These are phyloP conservation scores for Odocoileus virginianus DNA, from an alignment of 2,113 vertebrate species.

Conservation along the genomic window DNA sequence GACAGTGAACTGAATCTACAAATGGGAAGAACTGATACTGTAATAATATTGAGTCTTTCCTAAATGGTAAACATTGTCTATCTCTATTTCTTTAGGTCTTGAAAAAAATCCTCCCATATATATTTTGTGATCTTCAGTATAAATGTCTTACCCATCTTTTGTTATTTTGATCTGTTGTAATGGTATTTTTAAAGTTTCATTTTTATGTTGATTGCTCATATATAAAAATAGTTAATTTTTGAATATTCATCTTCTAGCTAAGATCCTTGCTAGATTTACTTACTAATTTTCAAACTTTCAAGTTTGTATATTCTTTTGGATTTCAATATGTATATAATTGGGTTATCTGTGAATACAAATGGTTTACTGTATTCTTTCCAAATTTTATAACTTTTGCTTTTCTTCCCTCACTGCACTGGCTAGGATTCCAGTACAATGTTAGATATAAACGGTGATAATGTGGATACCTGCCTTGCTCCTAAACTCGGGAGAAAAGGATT, in stretches of 20 bases:
- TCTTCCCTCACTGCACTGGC: neutral
- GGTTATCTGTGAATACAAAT: neutral
- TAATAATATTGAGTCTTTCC: neutral
- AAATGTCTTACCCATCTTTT: neutral
- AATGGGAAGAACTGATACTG: neutral
- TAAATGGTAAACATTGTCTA: neutral
- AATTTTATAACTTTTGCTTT: neutral
- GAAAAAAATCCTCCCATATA: neutral
- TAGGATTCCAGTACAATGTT: neutral
- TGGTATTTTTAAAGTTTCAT: neutral
- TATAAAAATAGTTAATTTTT: conserved; percentile 20
- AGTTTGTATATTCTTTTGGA: neutral
- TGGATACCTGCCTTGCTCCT: neutral
- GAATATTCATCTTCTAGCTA: neutral
- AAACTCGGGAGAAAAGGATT: neutral
- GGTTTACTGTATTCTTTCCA: neutral
- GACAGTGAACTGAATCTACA: neutral
- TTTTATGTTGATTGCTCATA: neutral
- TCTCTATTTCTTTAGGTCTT: conserved; percentile 14
- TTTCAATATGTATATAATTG: neutral
- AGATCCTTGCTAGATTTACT: neutral
- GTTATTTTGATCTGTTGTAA: neutral
- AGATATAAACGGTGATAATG: neutral
- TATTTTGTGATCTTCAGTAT: neutral
- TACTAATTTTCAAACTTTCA: neutral